Base-by-base conservation (phyloP, 2,888 invertebrate species). In the Pegoplata infirma region DNA sequence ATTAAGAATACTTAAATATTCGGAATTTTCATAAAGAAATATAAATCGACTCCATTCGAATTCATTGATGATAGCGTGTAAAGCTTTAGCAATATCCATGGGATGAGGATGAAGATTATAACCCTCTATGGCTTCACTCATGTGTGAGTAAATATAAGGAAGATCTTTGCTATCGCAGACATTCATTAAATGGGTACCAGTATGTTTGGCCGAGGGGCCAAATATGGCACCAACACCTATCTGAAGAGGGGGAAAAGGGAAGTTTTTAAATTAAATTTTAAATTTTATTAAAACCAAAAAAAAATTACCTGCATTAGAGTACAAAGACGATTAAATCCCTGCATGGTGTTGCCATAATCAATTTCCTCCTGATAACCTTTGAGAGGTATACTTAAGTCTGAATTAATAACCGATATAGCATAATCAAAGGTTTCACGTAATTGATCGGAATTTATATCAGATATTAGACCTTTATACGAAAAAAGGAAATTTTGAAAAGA, bases 1-100 rank as follows among this genome's bases (percentile, higher is more conserved):
- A 85, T 94, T 93, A 53, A 96, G 90, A 72, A 94, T 92, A 5
- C 93, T 91, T 28, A 97, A 90, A 84, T 94, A 93, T 14, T 87
- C 86, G 4, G 87, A 88, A 66, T 76, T 80, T 74, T 89, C 89
- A 67, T 89, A 89, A 76, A 98, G 91, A 83, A 98, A 92, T n/a
- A 96, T 95, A 85, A 96, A 97, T 40, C 93, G 92, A 63, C 92
- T 92, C 98, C 98, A 98, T 55, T 93, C 92, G 90, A 94, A 95
- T 46, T 92, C 91, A 75, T 91, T 89, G 8, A 96, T 92, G 23
- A 97, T 91, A 81, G 94, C 93, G 51, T 92, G 90, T 80, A 94
- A 92, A 6, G 93, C 92, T 91, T 93, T 82, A 0, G 93, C 91
- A 12, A 94, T 88, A 7, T 91, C 90, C 36, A 90, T 87, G 2